A percentile compares a stretch with the other conserved stretches of the same genome.
These are phyloP conservation scores for Babylonia areolata DNA, from an alignment of 1,140 invertebrate species.

Conservation along the genomic window DNA sequence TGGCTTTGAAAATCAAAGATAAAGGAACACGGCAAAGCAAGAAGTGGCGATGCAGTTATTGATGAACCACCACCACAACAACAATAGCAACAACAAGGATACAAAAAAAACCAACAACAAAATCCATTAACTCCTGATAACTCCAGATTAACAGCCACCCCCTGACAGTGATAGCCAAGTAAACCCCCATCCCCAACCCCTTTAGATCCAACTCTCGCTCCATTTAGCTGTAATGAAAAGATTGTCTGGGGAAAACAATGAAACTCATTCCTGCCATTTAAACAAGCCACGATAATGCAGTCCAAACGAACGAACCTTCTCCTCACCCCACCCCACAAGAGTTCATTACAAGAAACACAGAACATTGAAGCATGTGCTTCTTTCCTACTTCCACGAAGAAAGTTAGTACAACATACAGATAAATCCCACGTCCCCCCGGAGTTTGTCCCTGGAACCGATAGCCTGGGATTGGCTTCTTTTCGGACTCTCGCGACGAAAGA, in stretches of 20 bases:
- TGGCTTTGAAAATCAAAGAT: not conserved
- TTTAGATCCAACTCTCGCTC: no score
- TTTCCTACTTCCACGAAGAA: not conserved
- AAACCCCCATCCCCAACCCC: not conserved
- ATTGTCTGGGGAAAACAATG: no score
- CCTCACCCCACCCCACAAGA: no score
- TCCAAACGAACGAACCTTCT: no score
- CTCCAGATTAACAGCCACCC: not conserved
- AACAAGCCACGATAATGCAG: no score
- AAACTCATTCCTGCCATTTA: no score
- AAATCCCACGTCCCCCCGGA: not conserved
- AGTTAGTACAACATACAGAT: not conserved
- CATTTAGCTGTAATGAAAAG: no score
- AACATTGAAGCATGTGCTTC: no score
- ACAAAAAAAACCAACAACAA: not conserved
- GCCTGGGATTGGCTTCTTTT: not conserved
- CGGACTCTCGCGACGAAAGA: not conserved
- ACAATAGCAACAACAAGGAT: no score
- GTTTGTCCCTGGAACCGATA: not conserved
- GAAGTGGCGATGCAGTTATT: no score
- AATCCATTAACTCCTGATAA: not conserved
- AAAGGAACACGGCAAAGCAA: not conserved
- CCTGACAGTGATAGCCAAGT: not conserved
- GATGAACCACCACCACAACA: no score
- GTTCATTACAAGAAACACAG: no score